Conservation (phyloP, 1,140 invertebrate species). For the Tenebrio molitor region DNA sequence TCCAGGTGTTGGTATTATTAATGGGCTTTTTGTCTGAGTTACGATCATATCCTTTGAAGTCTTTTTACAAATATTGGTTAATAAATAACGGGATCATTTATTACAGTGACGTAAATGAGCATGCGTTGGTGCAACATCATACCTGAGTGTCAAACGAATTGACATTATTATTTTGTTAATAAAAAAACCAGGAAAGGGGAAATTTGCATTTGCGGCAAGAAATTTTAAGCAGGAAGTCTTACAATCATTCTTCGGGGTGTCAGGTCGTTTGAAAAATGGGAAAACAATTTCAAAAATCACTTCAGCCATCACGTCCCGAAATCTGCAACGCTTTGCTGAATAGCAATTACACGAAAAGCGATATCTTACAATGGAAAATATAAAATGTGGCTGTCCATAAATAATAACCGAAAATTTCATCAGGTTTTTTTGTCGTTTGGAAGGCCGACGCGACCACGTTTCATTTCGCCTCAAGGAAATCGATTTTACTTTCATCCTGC, state of each 20-base stretch:
- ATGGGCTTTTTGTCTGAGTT: slow-evolving; percentile 19
- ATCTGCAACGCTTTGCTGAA: slow-evolving; percentile 43
- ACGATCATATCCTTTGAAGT: background rate
- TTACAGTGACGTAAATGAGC: slow-evolving; percentile 21
- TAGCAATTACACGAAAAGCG: slow-evolving; percentile 45
- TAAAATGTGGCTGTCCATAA: slow-evolving; percentile 45
- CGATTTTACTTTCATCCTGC: slow-evolving; percentile 55
- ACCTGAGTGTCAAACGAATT: too few relatives aligned
- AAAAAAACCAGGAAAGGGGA: slow-evolving; percentile 37
- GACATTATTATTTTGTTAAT: too few relatives aligned
- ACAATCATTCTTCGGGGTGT: slow-evolving; percentile 39
- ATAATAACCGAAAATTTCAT: slow-evolving; percentile 48
- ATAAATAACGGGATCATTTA: slow-evolving; percentile 22
- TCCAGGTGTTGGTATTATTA: slow-evolving; percentile 20
- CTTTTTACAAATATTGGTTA: slow-evolving; percentile 21
- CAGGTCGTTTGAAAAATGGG: slow-evolving; percentile 43
- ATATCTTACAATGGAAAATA: slow-evolving; percentile 46
- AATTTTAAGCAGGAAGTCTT: slow-evolving; percentile 3
- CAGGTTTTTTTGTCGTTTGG: slow-evolving; percentile 43
- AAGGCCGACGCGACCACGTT: slow-evolving; percentile 45
- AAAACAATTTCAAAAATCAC: slow-evolving; percentile 45
- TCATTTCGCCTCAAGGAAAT: slow-evolving; percentile 53
- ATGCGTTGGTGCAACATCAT: background rate
- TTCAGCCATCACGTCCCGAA: slow-evolving; percentile 42
- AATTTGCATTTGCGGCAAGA: slow-evolving; percentile 37